Evolutionary conservation across 2,797 vertebrate species (phyloP), one percentile per base, ranked within the genome.

Genomic region (Epinephelus malabaricus): DNA sequence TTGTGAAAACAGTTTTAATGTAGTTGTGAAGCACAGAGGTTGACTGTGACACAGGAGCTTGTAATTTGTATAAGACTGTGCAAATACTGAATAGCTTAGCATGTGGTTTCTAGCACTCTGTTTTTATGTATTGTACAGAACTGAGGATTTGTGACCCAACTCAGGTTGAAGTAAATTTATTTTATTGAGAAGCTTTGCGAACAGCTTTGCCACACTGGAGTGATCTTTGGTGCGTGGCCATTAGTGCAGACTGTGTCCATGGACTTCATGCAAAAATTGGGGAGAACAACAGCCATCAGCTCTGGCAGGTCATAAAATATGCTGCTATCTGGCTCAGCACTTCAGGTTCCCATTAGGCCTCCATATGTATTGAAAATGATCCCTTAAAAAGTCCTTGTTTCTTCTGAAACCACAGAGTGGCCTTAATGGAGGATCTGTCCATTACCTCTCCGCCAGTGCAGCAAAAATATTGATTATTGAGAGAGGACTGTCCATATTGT

Each of bases 1-100:
- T 95, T 95, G 94, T 92, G 92, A 94, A 92, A 91, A 85, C 72
- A 18, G 82, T 91, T 90, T 71, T 59, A 86, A 83, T 66, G 82
- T 82, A 81, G 77, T 84, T 88, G 88, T 74, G 62, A 93, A 92
- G 75, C 76, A 60, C n/a, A 19, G 64, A 81, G 61, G 72, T 73
- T 69, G 66, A 82, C 82, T 84, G 69, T 45, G 71, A 85, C 69
- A 82, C 49, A 64, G 58, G 55, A 62, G 72, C 75, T 60, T 65
- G 68, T 45, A 21, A 79, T 83, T 66, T 79, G 45, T 62, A 14
- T 23, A 9, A 54, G 60, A 73, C 55, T 69, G 11, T 25, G 23
- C 21, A 59, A 60, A 77, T 45, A 14, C 49, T 40, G 21, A 61
- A 19, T 19, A 66, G 65, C 8, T 51, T 21, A 51, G 8, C 50